Evolutionary conservation across 2,888 invertebrate genomes (phyloP), one percentile per base, ranked within the genome.

Genomic region (Syritta pipiens): DNA sequence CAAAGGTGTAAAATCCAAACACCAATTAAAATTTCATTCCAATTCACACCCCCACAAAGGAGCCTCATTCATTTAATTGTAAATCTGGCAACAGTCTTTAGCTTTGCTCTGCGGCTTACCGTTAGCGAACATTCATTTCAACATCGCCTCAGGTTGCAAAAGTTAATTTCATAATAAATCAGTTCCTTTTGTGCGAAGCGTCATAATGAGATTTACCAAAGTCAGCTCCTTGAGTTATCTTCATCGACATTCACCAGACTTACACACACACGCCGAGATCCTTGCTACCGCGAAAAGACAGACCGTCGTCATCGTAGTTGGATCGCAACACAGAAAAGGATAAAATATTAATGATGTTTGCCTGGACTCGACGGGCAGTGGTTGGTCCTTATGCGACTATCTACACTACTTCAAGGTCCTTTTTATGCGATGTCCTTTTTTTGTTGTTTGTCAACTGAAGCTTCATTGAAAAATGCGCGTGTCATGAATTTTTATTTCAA

Each of bases 121-220:
- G 10, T 28, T 7, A 17, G 3, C n/a, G n/a, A 44, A 44, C 26
- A 46, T 48, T 44, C 60, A 19, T 59, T 69, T 44, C 53, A 44
- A 67, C 26, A 22, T 5, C 7, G 68, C 75, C 69, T 22, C 55
- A 49, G 75, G 75, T 44, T 62, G 32, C 26, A 26, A 62, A 69
- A 69, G 60, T 62, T 69, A 69, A 69, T 69, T 76, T 55, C 62
- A 62, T 76, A 69, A 76, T 76, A 62, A 76, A 76, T 76, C 75
- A 62, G 44, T 48, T 57, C 28, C 55, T 62, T 75, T 62, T 62
- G 62, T 69, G 48, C 32, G 42, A 46, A 28, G 49, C 42, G 22
- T 28, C 49, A 42, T 69, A 69, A 76, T 76, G 75, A 76, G 75
- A 76, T 76, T 69, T 76, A 5, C 49, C 44, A 76, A 69, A 62